Evolutionary conservation across 2,113 vertebrate species (phyloP).

Genomic region (Mesembrinibis cayennensis): DNA sequence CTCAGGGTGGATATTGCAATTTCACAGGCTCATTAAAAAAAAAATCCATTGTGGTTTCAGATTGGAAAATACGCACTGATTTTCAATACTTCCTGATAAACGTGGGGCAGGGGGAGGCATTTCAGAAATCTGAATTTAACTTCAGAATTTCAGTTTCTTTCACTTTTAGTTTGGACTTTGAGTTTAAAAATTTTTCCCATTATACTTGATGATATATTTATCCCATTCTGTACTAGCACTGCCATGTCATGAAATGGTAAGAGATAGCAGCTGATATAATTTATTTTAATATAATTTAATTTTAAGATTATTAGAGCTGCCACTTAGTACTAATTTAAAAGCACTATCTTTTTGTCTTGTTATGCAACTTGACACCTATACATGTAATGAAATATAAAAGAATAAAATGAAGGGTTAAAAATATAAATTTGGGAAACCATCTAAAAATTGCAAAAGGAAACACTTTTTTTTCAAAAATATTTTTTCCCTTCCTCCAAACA

Average conservation of each 20-base stretch:
- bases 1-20: neutral
- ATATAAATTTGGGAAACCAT: neutral
- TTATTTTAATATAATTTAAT: slow-evolving; percentile 13
- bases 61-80: neutral
- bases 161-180: neutral
- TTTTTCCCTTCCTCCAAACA: neutral
- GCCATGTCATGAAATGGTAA: neutral
- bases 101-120: neutral
- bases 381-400: neutral
- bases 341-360: neutral
- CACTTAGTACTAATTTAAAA: neutral
- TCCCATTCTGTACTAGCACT: neutral
- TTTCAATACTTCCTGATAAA: neutral
- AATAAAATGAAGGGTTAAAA: slow-evolving; percentile 25
- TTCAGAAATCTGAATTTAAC: neutral
- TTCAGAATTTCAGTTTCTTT: neutral
- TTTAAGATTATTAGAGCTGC: neutral
- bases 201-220: neutral
- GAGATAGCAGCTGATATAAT: neutral
- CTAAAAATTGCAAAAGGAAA: neutral
- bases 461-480: neutral
- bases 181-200: neutral
- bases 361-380: neutral
- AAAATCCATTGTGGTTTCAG: neutral
- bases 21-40: neutral